A percentile compares a stretch with the other conserved stretches of the same genome.
Evolutionary conservation across 2,797 vertebrate species (phyloP).

Genomic region (Poeciliopsis gracilis): DNA sequence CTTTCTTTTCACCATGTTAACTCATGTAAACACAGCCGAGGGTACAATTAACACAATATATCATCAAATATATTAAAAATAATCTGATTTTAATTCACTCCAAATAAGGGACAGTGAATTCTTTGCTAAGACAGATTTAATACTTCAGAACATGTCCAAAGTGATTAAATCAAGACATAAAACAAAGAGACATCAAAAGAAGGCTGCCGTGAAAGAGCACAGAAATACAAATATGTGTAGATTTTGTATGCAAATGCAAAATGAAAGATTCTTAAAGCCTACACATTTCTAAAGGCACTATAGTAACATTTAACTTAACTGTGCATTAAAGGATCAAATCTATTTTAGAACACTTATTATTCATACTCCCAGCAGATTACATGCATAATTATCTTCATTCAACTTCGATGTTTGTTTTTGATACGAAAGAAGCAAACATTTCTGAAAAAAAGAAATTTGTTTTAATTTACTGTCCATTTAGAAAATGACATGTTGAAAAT

Average conservation of each 20-base stretch:
- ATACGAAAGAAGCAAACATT: neutral
- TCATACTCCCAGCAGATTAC: neutral
- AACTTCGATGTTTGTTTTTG: neutral
- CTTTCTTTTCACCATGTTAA: neutral
- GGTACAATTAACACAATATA: neutral
- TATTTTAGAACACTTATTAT: neutral
- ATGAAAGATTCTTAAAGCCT: neutral
- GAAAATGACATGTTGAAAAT: neutral
- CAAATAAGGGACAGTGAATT: neutral
- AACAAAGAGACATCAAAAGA: neutral
- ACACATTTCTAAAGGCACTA: neutral
- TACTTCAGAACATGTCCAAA: neutral
- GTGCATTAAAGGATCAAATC: neutral
- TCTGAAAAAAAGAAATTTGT: neutral
- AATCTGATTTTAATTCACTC: neutral
- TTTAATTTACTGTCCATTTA: neutral
- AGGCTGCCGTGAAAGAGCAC: neutral
- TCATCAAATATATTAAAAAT: neutral
- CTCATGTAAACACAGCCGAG: neutral
- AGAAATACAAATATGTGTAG: neutral
- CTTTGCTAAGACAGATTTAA: neutral
- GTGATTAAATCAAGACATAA: neutral
- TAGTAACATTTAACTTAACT: neutral
- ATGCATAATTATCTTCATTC: neutral
- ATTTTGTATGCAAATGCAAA: neutral